Conservation (phyloP, 2,888 invertebrate genomes). For the Caenorhabditis sp. region DNA sequence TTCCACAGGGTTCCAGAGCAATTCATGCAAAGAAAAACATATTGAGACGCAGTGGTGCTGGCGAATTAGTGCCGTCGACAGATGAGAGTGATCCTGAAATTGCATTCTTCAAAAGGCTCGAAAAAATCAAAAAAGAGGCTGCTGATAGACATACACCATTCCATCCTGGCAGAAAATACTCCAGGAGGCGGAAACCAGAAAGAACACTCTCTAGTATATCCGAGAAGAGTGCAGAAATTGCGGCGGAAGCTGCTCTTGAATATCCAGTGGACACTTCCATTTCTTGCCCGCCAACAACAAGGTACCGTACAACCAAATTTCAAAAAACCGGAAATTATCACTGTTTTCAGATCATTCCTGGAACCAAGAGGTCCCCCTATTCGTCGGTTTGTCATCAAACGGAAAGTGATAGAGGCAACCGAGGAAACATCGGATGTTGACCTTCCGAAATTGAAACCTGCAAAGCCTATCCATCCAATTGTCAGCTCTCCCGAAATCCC, state of each 20-base stretch:
- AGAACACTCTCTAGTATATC: constrained; percentile 71
- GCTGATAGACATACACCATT: constrained; percentile 28
- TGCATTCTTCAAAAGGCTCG: constrained; percentile 61
- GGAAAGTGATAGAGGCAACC: constrained; percentile 58
- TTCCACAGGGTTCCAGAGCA: constrained; percentile 47
- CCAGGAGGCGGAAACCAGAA: constrained; percentile 49
- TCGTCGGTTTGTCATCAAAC: constrained; percentile 38
- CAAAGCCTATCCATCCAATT: constrained; percentile 24
- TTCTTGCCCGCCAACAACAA: constrained; percentile 63
- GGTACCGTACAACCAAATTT: constrained; percentile 46
- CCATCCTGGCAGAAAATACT: constrained; percentile 25
- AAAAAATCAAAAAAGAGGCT: constrained; percentile 48
- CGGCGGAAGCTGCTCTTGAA: constrained; percentile 59
- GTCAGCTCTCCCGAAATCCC: constrained; percentile 69
- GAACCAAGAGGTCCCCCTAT: constrained; percentile 24
- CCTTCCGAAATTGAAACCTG: constrained; percentile 51
- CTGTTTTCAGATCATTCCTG: constrained; percentile 53
- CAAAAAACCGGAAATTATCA: neutral
- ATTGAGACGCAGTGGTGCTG: constrained; percentile 31
- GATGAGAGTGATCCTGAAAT: constrained; percentile 69
- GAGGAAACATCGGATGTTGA: constrained; percentile 67
- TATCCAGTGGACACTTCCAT: constrained; percentile 54
- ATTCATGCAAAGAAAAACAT: constrained; percentile 21
- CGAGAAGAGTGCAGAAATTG: constrained; percentile 73
- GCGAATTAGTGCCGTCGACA: constrained; percentile 50